A percentile compares a stretch with the other conserved stretches of the same genome.
phyloP scores from a whole-genome alignment of 2,797 vertebrate genomes.

The Falco rusticolus region DNA sequence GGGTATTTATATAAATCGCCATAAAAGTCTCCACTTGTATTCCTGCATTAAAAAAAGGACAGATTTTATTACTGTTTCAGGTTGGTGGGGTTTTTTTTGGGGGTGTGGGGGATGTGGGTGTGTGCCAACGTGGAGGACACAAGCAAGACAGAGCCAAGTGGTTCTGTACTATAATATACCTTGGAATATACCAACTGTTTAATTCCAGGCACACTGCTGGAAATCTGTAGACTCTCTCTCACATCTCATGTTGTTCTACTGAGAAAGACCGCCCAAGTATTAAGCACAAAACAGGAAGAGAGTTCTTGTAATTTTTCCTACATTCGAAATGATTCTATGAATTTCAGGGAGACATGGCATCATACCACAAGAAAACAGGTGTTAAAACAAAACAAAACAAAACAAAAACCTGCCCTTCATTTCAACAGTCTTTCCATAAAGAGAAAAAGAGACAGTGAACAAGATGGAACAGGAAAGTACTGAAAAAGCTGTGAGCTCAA shows the following conservation, averaged over 20 bases:
- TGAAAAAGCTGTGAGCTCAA: background rate
- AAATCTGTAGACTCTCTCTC: background rate
- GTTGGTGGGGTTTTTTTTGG: background rate
- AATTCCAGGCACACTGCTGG: background rate
- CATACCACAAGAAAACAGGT: background rate
- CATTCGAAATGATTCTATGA: background rate
- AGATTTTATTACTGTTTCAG: background rate
- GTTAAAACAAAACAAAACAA: background rate
- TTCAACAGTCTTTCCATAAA: background rate
- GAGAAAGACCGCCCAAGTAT: background rate
- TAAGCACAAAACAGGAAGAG: background rate
- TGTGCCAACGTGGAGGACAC: background rate
- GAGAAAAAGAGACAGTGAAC: background rate
- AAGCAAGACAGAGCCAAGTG: background rate
- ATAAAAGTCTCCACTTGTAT: background rate
- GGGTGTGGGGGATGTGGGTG: no score
- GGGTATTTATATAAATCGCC: background rate
- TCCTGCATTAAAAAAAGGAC: background rate
- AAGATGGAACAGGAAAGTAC: background rate
- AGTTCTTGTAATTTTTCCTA: background rate
- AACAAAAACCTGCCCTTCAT: background rate
- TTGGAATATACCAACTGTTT: background rate
- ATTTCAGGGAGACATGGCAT: background rate
- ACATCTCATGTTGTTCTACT: background rate
- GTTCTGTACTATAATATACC: background rate